Evolutionary conservation across 2,888 invertebrate genomes (phyloP).

Genomic region (Pandemis heparana): DNA sequence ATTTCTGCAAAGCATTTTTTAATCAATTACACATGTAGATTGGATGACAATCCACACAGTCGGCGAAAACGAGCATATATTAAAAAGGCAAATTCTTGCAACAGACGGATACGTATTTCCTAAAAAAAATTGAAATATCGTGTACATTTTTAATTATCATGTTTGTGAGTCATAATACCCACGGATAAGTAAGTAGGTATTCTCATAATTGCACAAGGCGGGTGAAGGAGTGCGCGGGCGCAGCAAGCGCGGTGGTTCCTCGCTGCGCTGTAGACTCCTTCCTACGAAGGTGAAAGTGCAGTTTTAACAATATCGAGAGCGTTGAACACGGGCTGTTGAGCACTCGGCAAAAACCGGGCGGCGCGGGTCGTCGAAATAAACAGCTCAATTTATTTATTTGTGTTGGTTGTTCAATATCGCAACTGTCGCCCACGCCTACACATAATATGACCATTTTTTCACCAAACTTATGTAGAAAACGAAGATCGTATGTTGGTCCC

Average conservation of each 20-base stretch:
- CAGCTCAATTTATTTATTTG: slow-evolving; percentile 36
- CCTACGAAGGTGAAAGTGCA: slow-evolving; percentile 57
- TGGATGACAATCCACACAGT: too few species aligned
- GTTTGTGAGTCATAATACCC: not conserved
- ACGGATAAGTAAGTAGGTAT: not conserved
- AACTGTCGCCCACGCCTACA: not conserved
- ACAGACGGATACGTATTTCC: not conserved
- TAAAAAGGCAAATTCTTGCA: not conserved
- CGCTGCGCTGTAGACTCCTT: slow-evolving; percentile 27
- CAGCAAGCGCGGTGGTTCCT: not conserved
- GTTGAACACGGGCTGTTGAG: slow-evolving; percentile 47
- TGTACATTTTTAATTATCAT: not conserved
- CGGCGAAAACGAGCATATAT: too few species aligned
- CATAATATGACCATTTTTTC: not conserved
- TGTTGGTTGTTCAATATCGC: slow-evolving; percentile 2
- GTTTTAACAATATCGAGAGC: slow-evolving; percentile 59
- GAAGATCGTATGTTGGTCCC: not conserved
- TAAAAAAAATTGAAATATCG: not conserved
- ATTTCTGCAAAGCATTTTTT: too few species aligned
- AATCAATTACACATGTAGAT: too few species aligned
- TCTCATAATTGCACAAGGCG: slow-evolving; percentile 18
- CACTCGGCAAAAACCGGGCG: slow-evolving; percentile 44
- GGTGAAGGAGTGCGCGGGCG: slow-evolving; percentile 7
- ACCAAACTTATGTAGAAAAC: not conserved
- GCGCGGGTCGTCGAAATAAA: slow-evolving; percentile 36